Base-by-base conservation (phyloP, 2,113 vertebrate genomes). In the Speoplatyrhinus poulsoni region DNA sequence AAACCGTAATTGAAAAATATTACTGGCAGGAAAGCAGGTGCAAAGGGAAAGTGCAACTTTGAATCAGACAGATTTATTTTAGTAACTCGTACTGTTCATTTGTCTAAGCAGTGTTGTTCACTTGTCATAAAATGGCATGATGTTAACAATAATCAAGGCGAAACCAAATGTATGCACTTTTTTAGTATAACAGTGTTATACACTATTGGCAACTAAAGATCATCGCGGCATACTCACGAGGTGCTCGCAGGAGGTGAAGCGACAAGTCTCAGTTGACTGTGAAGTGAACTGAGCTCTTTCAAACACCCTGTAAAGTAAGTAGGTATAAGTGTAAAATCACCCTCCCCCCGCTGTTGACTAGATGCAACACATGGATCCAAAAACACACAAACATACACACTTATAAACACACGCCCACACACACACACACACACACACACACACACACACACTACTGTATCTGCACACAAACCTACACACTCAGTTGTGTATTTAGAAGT, bases 331-430 rank as follows among this genome's bases (percentile, higher is more conserved):
- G 17, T 67, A 6, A 80, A 72, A 80, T 84, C 11, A 11, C 26
- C 81, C 84, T 74, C 73, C 84, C 84, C 82, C 80, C 71, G 13
- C 48, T 62, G 60, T 55, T 75, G 70, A 81, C 73, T 69, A 77
- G 46, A 13, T n/a, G 17, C 19, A 58, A 8, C 16, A 2, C 19
- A 13, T 41, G 4, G 46, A 9, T 12, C 10, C 17, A 8, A 58
- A 46, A 26, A 16, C n/a, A 1, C 32, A 10, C 26, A 49, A 16
- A 26, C 61, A 12, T 19, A 54, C 52, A n/a, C 62, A 53, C 26
- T 19, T 19, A 19, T 1, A 19, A 19, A 9, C 48, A 36, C 48
- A 9, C 7, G 5, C 7, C 0, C 7, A 19, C 46, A 1, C 32
- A 10, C 26, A 16, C 15, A 1, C 32, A 10, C 26, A 48, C 46